phyloP scores from a whole-genome alignment of 2,113 vertebrate species.

The Psittacus erithacus region DNA sequence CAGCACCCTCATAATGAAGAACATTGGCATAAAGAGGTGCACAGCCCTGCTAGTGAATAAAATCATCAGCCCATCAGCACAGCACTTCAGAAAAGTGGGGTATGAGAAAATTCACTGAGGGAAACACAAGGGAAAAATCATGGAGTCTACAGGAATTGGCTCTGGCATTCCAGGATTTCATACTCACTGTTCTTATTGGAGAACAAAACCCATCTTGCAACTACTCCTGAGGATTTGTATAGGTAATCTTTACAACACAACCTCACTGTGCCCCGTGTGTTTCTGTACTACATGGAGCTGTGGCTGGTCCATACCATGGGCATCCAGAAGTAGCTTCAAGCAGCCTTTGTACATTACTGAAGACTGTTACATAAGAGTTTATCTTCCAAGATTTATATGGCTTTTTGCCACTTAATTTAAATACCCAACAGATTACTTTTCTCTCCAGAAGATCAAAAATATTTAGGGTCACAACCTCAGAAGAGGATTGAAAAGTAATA shows the following conservation, averaged over 20 bases:
- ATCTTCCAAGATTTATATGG: neutral
- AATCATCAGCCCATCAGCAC: neutral
- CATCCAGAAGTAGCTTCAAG: neutral
- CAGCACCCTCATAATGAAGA: neutral
- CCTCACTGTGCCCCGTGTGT: neutral
- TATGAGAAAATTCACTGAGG: neutral
- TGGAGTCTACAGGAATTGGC: neutral
- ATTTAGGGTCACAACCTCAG: neutral
- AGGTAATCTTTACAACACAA: neutral
- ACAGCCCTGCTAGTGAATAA: neutral
- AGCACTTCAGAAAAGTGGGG: neutral
- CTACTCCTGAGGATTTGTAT: neutral
- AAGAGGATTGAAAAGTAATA: neutral
- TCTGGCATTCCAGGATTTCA: neutral
- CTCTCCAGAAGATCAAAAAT: conserved; percentile 2
- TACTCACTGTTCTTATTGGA: neutral
- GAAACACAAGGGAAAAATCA: neutral
- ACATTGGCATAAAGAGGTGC: neutral
- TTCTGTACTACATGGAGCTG: neutral
- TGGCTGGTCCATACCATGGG: accelerated
- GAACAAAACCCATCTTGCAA: neutral
- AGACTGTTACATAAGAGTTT: neutral
- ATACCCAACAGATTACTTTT: neutral
- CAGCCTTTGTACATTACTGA: neutral
- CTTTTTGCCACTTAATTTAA: conserved; percentile 5